Percentiles rank a stretch among this genome's conserved stretches.
phyloP scores from a whole-genome alignment of 2,888 invertebrate genomes.

The Fragum whitleyi region DNA sequence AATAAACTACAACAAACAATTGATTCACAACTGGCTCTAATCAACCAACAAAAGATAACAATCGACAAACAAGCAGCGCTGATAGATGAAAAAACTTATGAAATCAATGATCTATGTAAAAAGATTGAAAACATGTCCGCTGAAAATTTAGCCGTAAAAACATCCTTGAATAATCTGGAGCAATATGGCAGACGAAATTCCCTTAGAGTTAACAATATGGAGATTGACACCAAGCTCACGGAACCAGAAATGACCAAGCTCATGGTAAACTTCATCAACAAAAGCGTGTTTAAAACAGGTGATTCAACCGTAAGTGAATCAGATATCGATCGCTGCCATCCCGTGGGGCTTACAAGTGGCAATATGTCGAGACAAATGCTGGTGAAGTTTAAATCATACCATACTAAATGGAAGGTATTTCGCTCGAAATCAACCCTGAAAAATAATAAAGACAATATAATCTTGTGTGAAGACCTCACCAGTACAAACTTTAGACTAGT shows the following conservation, averaged over 20 bases:
- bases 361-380: background rate
- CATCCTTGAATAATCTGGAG: background rate
- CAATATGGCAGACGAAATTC: constrained; percentile 1
- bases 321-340: constrained; percentile 6
- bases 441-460: background rate
- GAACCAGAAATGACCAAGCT: constrained; percentile 2
- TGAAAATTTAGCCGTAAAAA: background rate
- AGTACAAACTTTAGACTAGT: background rate
- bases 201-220: background rate
- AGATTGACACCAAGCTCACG: background rate
- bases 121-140: background rate
- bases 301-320: background rate
- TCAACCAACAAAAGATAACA: background rate
- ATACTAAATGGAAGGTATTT: constrained; percentile 7
- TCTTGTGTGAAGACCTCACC: constrained; percentile 8
- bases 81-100: background rate
- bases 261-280: constrained; percentile 1
- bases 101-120: background rate
- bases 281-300: background rate
- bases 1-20: constrained; percentile 6
- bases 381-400: background rate
- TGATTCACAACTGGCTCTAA: background rate
- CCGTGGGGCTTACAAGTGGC: too few species aligned
- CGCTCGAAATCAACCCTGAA: background rate
- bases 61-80: background rate